Percentiles rank a stretch among this genome's conserved stretches.
These are phyloP conservation scores for Ophion obscuratus DNA, from an alignment of 2,888 invertebrate genomes.

Conservation along the genomic window DNA sequence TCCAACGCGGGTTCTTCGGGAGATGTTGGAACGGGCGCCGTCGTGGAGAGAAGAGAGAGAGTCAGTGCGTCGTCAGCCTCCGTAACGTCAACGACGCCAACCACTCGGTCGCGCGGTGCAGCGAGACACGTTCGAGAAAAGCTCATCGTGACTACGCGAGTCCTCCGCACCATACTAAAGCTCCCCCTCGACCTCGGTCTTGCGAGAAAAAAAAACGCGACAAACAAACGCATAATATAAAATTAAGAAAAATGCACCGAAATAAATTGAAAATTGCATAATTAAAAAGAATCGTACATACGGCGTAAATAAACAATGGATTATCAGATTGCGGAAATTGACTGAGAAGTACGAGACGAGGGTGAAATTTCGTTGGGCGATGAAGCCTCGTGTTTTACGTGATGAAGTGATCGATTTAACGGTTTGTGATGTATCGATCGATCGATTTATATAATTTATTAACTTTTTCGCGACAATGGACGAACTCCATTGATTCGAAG, in stretches of 20 bases:
- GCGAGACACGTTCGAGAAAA: constrained; percentile 52
- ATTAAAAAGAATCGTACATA: not conserved
- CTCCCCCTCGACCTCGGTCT: not conserved
- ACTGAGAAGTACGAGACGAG: not conserved
- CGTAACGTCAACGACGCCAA: constrained; percentile 80
- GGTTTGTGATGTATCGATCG: not conserved
- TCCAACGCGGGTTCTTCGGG: constrained; percentile 53
- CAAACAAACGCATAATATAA: not conserved
- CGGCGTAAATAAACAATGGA: not conserved
- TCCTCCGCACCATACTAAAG: not conserved
- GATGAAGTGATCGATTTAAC: not conserved
- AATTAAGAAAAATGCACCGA: not conserved
- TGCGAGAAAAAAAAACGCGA: not conserved
- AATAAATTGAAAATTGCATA: not conserved
- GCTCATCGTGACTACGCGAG: constrained; percentile 50
- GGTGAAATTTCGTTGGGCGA: not conserved
- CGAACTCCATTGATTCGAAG: not conserved
- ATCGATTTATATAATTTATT: not conserved
- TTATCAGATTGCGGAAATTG: not conserved
- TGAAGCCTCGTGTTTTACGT: not conserved
- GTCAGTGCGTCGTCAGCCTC: constrained; percentile 83
- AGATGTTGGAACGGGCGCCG: constrained; percentile 67
- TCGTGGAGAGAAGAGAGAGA: constrained; percentile 70
- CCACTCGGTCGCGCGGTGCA: constrained; percentile 64
- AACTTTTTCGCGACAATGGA: not conserved